Conservation (phyloP, 1,140 invertebrate species). For the Drosophila serrata region DNA sequence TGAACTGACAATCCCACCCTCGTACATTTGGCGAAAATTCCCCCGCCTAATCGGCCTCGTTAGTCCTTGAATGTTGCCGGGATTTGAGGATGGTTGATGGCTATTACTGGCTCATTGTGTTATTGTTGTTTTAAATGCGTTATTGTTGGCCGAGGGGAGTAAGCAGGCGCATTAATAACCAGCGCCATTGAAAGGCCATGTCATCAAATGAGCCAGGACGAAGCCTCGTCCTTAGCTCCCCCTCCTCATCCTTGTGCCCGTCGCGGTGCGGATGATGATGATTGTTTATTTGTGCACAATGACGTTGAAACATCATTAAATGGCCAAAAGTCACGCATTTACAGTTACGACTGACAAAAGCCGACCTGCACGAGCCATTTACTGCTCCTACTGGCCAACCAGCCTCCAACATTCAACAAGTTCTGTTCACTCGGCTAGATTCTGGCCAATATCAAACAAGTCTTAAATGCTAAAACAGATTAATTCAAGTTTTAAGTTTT, state of each 20-base stretch:
- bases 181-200: conserved; percentile 75
- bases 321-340: conserved; percentile 82
- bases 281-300: conserved; percentile 79
- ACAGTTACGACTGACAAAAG: conserved; percentile 66
- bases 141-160: conserved; percentile 68
- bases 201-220: conserved; percentile 77
- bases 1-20: conserved; percentile 27
- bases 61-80: conserved; percentile 48
- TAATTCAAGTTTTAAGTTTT: neutral
- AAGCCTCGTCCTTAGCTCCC: conserved; percentile 4
- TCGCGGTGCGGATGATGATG: conserved; percentile 70
- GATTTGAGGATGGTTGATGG: conserved; percentile 44
- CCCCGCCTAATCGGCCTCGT: conserved; percentile 66
- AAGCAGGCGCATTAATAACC: conserved; percentile 77
- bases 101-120: conserved; percentile 65
- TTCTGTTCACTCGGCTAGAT: conserved; percentile 10
- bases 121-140: conserved; percentile 80
- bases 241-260: conserved; percentile 2
- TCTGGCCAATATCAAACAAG: neutral
- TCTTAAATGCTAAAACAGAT: too few species aligned
- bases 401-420: conserved; percentile 1
- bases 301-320: conserved; percentile 81
- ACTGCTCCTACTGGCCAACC: conserved; percentile 13
- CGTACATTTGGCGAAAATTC: conserved; percentile 33
- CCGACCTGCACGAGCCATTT: conserved; percentile 73